Percentiles rank a stretch among this genome's conserved stretches.
These are phyloP conservation scores for Tragelaphus scriptus DNA, from an alignment of 2,113 vertebrate genomes.

Conservation along the genomic window DNA sequence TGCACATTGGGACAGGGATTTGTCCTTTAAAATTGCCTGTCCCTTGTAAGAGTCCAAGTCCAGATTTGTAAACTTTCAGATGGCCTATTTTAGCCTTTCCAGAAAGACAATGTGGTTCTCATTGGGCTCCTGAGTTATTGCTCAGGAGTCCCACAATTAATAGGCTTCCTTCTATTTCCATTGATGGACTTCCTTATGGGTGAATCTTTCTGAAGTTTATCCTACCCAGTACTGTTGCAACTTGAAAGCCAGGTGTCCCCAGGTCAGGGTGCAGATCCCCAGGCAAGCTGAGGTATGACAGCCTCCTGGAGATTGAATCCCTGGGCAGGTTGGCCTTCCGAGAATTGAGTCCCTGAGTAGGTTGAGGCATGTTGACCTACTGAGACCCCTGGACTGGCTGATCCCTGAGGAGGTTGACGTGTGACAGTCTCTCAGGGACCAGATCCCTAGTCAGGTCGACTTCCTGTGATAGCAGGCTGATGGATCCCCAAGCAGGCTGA, in stretches of 20 bases:
- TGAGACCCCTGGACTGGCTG: not conserved
- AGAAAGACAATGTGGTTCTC: not conserved
- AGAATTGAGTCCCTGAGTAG: not conserved
- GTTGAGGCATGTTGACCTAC: not conserved
- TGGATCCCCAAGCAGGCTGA: not conserved
- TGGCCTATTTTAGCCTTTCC: not conserved
- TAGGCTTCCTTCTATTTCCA: not conserved
- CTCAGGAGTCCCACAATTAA: not conserved
- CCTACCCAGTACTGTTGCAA: not conserved
- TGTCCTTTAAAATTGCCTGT: not conserved
- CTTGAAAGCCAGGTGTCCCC: not conserved
- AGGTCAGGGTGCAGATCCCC: not conserved
- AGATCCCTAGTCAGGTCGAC: not conserved
- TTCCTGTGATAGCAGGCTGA: not conserved
- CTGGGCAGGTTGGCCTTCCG: not conserved
- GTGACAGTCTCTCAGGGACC: not conserved
- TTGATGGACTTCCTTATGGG: not conserved
- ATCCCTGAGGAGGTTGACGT: not conserved
- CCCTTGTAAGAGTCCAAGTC: not conserved
- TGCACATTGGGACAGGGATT: not conserved
- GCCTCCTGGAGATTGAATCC: not conserved
- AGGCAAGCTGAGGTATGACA: not conserved
- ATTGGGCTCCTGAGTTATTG: not conserved
- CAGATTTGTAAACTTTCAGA: not conserved
- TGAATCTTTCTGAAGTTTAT: not conserved